phyloP scores from a whole-genome alignment of 2,888 invertebrate species.

The Nomada ferruginata region DNA sequence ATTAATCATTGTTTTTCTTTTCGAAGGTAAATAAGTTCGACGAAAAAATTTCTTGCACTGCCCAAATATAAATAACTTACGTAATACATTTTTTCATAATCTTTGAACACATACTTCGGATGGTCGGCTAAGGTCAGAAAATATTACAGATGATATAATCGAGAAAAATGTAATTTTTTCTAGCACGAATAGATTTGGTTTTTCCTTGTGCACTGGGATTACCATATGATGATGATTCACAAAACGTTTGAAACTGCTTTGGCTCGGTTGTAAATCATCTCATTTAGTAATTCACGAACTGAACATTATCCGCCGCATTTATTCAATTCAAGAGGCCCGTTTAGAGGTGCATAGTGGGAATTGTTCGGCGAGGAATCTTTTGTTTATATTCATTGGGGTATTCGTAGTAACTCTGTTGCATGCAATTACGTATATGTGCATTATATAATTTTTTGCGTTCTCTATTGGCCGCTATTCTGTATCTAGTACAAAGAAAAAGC shows the following conservation, averaged over 20 bases:
- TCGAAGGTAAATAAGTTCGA: neutral
- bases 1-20: neutral
- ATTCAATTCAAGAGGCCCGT: neutral
- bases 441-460: neutral
- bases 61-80: neutral
- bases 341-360: too few species aligned
- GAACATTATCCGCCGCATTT: neutral
- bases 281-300: neutral
- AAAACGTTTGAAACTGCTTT: neutral
- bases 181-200: neutral
- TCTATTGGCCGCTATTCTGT: neutral
- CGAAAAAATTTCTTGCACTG: neutral
- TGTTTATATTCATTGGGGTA: too few species aligned
- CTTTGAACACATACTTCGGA: neutral
- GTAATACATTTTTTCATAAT: neutral
- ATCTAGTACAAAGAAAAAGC: constrained; percentile 5
- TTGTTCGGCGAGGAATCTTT: neutral
- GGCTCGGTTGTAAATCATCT: neutral
- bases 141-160: neutral
- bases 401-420: too few species aligned
- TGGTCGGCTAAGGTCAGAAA: neutral
- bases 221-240: constrained; percentile 24
- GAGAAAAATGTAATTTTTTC: neutral
- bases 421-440: neutral
- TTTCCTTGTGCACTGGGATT: constrained; percentile 42